phyloP scores from a whole-genome alignment of 2,888 invertebrate genomes.

The Erebia epiphron region DNA sequence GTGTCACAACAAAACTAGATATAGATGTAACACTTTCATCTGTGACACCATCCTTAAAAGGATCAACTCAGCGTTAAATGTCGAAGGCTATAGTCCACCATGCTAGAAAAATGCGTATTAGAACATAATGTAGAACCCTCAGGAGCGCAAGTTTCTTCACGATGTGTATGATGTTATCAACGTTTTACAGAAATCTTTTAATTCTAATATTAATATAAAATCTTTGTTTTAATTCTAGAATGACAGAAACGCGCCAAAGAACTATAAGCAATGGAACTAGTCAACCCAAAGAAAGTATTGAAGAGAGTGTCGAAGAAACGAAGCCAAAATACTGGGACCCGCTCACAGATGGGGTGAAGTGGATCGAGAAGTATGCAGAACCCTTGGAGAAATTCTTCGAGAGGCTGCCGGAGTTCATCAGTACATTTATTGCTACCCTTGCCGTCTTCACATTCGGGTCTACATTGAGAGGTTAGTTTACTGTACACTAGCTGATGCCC shows the following conservation, averaged over 20 bases:
- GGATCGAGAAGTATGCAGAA: slow-evolving; percentile 83
- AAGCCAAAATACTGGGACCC: slow-evolving; percentile 74
- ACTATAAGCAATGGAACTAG: slow-evolving; percentile 22
- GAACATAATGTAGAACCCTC: too few species aligned
- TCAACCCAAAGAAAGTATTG: slow-evolving; percentile 31
- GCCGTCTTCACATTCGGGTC: slow-evolving; percentile 85
- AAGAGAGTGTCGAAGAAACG: slow-evolving; percentile 33
- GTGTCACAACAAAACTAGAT: too few species aligned
- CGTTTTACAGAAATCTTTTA: too few species aligned
- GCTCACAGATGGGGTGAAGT: slow-evolving; percentile 81
- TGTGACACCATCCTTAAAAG: too few species aligned
- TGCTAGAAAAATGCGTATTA: too few species aligned
- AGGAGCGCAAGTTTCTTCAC: too few species aligned
- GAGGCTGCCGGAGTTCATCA: slow-evolving; percentile 79
- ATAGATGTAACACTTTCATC: too few species aligned
- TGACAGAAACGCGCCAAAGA: slow-evolving; percentile 44
- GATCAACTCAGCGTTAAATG: too few species aligned
- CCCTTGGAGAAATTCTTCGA: slow-evolving; percentile 81
- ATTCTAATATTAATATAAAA: too few species aligned
- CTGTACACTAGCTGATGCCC: too few species aligned
- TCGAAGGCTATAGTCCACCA: too few species aligned
- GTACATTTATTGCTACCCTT: slow-evolving; percentile 80
- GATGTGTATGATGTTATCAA: too few species aligned
- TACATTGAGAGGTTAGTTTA: slow-evolving; percentile 81
- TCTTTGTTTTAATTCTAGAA: slow-evolving; percentile 35